phyloP scores from a whole-genome alignment of 1,140 invertebrate genomes.

The Drosophila pachea region DNA sequence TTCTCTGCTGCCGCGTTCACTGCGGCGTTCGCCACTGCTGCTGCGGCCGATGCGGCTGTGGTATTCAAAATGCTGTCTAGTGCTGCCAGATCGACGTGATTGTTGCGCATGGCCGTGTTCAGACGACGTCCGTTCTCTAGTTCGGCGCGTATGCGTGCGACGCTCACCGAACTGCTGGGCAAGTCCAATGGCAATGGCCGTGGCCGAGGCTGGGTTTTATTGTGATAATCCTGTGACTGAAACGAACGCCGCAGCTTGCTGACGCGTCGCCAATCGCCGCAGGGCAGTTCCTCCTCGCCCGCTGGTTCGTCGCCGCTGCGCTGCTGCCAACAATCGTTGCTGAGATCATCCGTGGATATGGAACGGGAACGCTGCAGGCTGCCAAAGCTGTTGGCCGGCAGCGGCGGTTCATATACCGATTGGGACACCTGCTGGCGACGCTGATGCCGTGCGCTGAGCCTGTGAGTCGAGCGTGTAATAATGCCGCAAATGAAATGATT shows the following conservation, averaged over 20 bases:
- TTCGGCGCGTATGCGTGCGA: constrained; percentile 80
- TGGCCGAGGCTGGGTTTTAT: constrained; percentile 8
- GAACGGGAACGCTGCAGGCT: constrained; percentile 70
- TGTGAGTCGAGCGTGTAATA: constrained; percentile 51
- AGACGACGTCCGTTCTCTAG: constrained; percentile 80
- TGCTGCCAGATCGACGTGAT: constrained; percentile 79
- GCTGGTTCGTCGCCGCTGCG: constrained; percentile 31
- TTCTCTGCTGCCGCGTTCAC: constrained; percentile 13
- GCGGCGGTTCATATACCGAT: constrained; percentile 61
- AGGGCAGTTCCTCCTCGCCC: constrained; percentile 45
- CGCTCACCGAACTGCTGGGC: constrained; percentile 79
- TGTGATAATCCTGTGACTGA: constrained; percentile 79
- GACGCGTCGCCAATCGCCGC: constrained; percentile 81
- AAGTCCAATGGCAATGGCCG: constrained; percentile 80
- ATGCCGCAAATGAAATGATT: constrained; percentile 33
- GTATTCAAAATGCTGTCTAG: constrained; percentile 79
- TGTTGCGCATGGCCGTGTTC: constrained; percentile 79
- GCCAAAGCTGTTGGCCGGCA: constrained; percentile 21
- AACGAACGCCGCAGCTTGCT: constrained; percentile 82
- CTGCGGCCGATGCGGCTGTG: constrained; percentile 30
- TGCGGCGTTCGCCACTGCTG: constrained; percentile 4
- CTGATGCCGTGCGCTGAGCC: constrained; percentile 69
- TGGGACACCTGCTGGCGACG: constrained; percentile 74
- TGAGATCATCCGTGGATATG: constrained; percentile 78
- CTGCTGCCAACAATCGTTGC: constrained; percentile 60